Percentiles rank a stretch among this genome's conserved stretches.
Conservation (phyloP, 2,888 invertebrate genomes). For the Lutraria lutraria region DNA sequence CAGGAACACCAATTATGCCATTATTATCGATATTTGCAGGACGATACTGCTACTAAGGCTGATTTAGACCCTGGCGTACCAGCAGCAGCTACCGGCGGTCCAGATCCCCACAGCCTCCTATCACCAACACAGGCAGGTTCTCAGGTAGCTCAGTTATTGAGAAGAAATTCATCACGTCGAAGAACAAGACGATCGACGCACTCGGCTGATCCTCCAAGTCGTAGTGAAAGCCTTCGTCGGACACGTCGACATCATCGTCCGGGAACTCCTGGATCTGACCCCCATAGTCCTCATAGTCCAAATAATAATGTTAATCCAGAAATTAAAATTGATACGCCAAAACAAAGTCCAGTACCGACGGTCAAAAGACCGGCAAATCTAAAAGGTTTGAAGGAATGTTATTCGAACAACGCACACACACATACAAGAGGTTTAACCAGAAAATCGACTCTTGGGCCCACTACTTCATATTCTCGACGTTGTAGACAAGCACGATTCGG, state of each 20-base stretch:
- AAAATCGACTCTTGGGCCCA: conserved; percentile 60
- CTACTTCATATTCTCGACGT: conserved; percentile 41
- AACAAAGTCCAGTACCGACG: conserved; percentile 70
- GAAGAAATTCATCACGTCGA: conserved; percentile 64
- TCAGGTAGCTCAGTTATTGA: conserved; percentile 65
- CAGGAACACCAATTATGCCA: background rate
- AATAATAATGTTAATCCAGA: conserved; percentile 68
- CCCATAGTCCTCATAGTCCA: conserved; percentile 75
- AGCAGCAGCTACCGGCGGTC: conserved; percentile 46
- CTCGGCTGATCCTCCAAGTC: conserved; percentile 64
- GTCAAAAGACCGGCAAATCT: conserved; percentile 76
- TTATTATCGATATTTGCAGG: conserved; percentile 4
- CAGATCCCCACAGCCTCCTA: conserved; percentile 61
- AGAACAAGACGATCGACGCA: conserved; percentile 39
- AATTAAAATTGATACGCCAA: conserved; percentile 75
- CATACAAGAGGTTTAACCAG: conserved; percentile 58
- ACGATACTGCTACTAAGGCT: conserved; percentile 47
- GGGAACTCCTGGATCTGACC: conserved; percentile 69
- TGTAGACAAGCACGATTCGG: conserved; percentile 43
- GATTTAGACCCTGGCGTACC: conserved; percentile 49
- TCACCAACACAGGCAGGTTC: conserved; percentile 67
- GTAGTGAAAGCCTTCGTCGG: conserved; percentile 63
- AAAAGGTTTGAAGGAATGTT: conserved; percentile 76
- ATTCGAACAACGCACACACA: conserved; percentile 71
- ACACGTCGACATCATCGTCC: conserved; percentile 59